Conservation (phyloP, 2,888 invertebrate genomes). For the Sarcophaga rosellei region DNA sequence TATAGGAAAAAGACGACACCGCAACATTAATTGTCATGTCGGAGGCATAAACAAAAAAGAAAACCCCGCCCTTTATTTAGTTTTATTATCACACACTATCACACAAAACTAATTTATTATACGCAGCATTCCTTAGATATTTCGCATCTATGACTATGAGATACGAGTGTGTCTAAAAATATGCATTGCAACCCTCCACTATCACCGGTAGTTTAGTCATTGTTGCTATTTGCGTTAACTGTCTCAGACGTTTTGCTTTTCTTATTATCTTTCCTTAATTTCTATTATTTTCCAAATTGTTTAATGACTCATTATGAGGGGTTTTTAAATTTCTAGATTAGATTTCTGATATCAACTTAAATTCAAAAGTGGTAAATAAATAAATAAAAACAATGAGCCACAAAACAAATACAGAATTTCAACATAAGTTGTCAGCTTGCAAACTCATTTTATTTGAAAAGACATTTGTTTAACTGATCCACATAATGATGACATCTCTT, state of each 20-base stretch:
- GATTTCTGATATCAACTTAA: background rate
- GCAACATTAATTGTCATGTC: conserved; percentile 5
- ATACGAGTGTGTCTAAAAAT: no score
- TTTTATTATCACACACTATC: conserved; percentile 1
- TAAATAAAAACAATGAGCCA: conserved; percentile 23
- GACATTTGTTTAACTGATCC: no score
- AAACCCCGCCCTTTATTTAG: background rate
- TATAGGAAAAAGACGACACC: background rate
- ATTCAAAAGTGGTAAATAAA: background rate
- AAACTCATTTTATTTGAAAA: no score
- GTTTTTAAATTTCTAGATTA: conserved; percentile 13
- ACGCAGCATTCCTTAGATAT: no score
- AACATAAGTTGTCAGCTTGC: no score
- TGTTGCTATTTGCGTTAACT: background rate
- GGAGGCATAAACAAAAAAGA: background rate
- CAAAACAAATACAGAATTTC: conserved; percentile 2
- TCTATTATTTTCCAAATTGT: background rate
- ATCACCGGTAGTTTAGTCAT: background rate
- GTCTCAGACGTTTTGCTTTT: background rate
- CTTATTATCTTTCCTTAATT: background rate
- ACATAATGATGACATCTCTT: no score
- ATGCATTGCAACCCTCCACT: background rate
- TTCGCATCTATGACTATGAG: no score
- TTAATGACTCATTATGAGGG: conserved; percentile 31
- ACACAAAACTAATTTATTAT: background rate